Base-by-base conservation (phyloP, 1,140 invertebrate genomes). In the Littorina saxatilis region DNA sequence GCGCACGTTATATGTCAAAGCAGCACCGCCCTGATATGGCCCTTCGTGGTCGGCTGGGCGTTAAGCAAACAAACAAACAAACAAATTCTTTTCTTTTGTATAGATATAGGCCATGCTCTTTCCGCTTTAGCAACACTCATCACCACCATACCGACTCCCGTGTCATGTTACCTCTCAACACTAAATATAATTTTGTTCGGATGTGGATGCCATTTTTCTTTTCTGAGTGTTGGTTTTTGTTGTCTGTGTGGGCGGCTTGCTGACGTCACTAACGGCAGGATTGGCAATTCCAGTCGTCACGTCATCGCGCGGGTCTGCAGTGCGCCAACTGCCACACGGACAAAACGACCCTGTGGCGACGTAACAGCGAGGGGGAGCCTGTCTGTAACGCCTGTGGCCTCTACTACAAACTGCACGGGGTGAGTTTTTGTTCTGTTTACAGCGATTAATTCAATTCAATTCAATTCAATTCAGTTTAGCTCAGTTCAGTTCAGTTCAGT, bases 381-480 rank as follows among this genome's bases (percentile, higher is more conserved):
- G 98, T 99, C 2, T 99, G 98, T 93, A 99, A 99, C 93, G 98
- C 98, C 11, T 99, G 98, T 91, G 98, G 98, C 0, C 94, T 99
- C 23, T 99, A 99, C 93, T 99, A 96, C 93, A 99, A 99, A 92
- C 93, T 99, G 43, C 98, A 99, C 91, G 96, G 96, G 27, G 96
- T 98, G 81, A 84, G 85, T 85, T 17, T 15, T 39, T 5, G 55
- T 13, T 17, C 27, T 72, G 23, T 40, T 58, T 58, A 23, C 20
- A 50, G 7, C 20, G 7, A 50, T 50, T 50, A 11, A 11, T 58
- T 58, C n/a, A 58, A 32, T 72, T 72, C 68, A n/a, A n/a, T 72
- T 72, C 40, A 37, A 32, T 72, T 72, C 68, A 72, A n/a, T 32
- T 72, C 68, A 72, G 40, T n/a, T 72, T n/a, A 72, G 68, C 40